phyloP scores from a whole-genome alignment of 2,797 vertebrate genomes.

The Moxostoma hubbsi region DNA sequence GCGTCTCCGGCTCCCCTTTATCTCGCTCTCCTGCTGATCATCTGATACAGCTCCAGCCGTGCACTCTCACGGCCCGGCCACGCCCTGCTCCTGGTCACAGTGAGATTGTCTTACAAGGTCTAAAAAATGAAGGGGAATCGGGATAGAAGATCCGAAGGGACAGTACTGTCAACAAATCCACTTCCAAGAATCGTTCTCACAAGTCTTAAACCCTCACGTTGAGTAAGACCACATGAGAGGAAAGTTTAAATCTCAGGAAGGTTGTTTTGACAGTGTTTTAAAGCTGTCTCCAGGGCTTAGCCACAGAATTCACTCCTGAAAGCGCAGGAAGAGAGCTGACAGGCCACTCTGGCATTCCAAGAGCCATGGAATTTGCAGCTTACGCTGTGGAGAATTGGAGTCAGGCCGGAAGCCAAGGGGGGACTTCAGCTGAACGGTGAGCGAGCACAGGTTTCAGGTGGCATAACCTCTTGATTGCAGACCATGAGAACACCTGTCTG shows the following conservation, averaged over 20 bases:
- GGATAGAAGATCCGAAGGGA: background rate
- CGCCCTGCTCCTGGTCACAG: no score
- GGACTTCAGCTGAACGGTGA: constrained; percentile 67
- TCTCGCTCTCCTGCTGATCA: no score
- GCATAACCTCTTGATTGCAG: constrained; percentile 71
- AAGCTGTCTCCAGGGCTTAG: constrained; percentile 64
- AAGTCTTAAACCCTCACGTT: constrained; percentile 55
- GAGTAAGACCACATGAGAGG: constrained; percentile 54
- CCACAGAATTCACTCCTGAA: constrained; percentile 68
- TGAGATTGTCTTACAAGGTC: background rate
- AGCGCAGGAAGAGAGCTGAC: constrained; percentile 70
- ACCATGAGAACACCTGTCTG: constrained; percentile 63
- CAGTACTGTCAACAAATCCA: constrained; percentile 21
- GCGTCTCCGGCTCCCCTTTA: no score
- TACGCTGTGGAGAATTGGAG: constrained; percentile 60
- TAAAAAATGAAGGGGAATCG: background rate
- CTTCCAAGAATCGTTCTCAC: constrained; percentile 11
- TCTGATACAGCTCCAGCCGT: no score
- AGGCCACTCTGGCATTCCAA: constrained; percentile 71
- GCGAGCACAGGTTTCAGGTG: constrained; percentile 75
- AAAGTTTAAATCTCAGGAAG: constrained; percentile 57
- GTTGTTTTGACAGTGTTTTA: constrained; percentile 66
- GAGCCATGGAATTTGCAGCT: constrained; percentile 68
- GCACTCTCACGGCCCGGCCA: no score
- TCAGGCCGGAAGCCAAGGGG: constrained; percentile 51